Conservation (phyloP, 2,797 vertebrate genomes). For the Danio aesculapii region DNA sequence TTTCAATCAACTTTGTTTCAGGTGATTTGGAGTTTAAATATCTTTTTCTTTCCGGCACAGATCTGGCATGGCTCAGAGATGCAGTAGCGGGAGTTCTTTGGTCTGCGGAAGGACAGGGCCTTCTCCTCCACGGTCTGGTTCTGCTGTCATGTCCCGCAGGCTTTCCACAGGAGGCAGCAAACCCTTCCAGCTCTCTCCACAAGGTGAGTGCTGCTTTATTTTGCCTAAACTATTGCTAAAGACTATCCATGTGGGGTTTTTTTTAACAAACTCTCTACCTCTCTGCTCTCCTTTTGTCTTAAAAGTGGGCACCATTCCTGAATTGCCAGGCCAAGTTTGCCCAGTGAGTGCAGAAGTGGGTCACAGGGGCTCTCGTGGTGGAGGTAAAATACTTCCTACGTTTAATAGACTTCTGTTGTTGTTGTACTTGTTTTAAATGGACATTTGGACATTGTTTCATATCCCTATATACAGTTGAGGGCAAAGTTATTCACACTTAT, state of each 20-base stretch:
- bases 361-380: conserved; percentile 55
- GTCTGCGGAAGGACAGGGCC: conserved; percentile 82
- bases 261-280: conserved; percentile 18
- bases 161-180: conserved; percentile 89
- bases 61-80: conserved; percentile 79
- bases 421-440: not conserved
- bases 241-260: not conserved
- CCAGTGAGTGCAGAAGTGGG: conserved; percentile 66
- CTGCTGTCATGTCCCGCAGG: conserved; percentile 77
- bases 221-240: not conserved
- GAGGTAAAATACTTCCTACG: conserved; percentile 46
- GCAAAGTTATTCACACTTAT: no score
- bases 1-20: not conserved
- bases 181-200: conserved; percentile 87
- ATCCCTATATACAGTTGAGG: no score
- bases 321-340: conserved; percentile 74
- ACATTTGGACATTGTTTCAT: not conserved
- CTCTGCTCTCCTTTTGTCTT: conserved; percentile 9
- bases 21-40: not conserved
- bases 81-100: conserved; percentile 85
- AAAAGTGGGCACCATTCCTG: conserved; percentile 81
- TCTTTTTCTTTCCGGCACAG: conserved; percentile 67
- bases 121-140: conserved; percentile 81
- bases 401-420: not conserved
- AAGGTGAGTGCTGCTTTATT: conserved; percentile 79